These are phyloP conservation scores for Bubo blakistoni DNA, from an alignment of 2,113 vertebrate genomes.

Conservation along the genomic window DNA sequence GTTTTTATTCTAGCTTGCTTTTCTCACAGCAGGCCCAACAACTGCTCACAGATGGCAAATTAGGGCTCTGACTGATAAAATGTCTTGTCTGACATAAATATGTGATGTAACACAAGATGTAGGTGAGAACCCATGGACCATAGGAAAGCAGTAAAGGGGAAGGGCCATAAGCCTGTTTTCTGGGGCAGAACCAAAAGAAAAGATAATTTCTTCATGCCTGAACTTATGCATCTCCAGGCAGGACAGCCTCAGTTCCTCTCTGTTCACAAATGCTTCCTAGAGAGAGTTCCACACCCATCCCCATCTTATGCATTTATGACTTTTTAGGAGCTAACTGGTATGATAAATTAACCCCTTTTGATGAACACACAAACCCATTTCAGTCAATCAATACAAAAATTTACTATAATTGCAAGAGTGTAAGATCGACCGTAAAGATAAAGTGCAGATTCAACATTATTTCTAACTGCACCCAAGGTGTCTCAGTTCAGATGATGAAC, in stretches of 20 bases:
- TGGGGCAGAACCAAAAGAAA: not conserved
- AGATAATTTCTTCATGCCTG: not conserved
- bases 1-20: not conserved
- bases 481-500: not conserved
- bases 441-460: not conserved
- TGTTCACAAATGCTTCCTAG: not conserved
- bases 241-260: not conserved
- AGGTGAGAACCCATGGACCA: accelerated
- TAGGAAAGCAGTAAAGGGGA: not conserved
- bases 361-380: not conserved
- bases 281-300: not conserved
- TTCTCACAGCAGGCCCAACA: not conserved
- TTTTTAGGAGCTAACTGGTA: not conserved
- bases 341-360: not conserved
- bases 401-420: not conserved
- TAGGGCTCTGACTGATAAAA: not conserved
- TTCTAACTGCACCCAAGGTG: not conserved
- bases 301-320: not conserved
- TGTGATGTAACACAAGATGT: not conserved
- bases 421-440: not conserved
- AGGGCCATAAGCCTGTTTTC: not conserved
- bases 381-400: not conserved
- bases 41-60: not conserved
- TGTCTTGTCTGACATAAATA: not conserved
- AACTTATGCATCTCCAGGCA: not conserved